phyloP scores from a whole-genome alignment of 2,797 vertebrate species.

The Protonibea diacanthus region DNA sequence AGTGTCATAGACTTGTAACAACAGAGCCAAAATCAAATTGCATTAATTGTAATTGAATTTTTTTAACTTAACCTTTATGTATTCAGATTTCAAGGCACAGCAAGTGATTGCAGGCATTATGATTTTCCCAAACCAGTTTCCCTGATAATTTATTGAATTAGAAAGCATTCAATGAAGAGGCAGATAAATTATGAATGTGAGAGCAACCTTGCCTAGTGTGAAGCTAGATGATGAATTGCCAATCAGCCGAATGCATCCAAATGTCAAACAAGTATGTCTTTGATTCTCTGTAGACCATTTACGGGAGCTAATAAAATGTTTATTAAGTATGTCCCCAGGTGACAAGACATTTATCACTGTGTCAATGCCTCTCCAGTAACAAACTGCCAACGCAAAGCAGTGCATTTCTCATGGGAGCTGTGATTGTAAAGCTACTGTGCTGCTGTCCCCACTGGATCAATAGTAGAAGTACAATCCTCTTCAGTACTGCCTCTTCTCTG shows the following conservation, averaged over 20 bases:
- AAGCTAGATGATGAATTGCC: slow-evolving; percentile 67
- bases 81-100: slow-evolving; percentile 48
- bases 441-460: slow-evolving; percentile 32
- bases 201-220: slow-evolving; percentile 26
- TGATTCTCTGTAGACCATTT: slow-evolving; percentile 53
- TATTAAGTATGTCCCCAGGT: slow-evolving; percentile 65
- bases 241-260: slow-evolving; percentile 68
- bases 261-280: slow-evolving; percentile 66
- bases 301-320: slow-evolving; percentile 68
- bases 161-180: slow-evolving; percentile 43
- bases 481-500: not conserved
- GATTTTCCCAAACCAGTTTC: slow-evolving; percentile 58
- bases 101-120: slow-evolving; percentile 43
- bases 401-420: slow-evolving; percentile 45
- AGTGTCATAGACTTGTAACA: not conserved
- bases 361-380: slow-evolving; percentile 50
- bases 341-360: slow-evolving; percentile 61
- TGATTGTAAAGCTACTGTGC: slow-evolving; percentile 24
- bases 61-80: slow-evolving; percentile 39
- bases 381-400: slow-evolving; percentile 53
- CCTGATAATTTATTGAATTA: slow-evolving; percentile 52
- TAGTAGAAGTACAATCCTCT: slow-evolving; percentile 21
- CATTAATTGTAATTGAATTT: slow-evolving; percentile 35
- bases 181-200: slow-evolving; percentile 44
- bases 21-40: slow-evolving; percentile 30